A percentile compares a stretch with the other conserved stretches of the same genome.
Evolutionary conservation across 2,113 vertebrate genomes (phyloP).

Genomic region (Euleptes europaea): DNA sequence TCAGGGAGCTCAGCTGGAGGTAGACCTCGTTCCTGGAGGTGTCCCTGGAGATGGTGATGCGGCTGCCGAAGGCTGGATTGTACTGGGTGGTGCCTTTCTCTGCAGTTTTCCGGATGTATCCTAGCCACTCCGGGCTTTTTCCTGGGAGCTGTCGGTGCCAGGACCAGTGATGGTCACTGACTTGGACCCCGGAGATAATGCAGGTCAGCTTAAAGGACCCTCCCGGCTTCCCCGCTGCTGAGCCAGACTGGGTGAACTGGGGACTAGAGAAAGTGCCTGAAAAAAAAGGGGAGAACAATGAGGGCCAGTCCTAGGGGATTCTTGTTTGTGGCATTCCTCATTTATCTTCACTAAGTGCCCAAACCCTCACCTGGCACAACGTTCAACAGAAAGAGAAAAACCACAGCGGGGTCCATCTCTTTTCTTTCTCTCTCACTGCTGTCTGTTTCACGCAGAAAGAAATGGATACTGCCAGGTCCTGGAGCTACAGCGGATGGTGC

Average conservation of each 20-base stretch:
- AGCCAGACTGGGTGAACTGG: not conserved
- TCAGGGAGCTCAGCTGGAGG: too few relatives aligned
- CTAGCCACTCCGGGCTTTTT: constrained; percentile 18
- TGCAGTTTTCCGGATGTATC: not conserved
- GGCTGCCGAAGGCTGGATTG: not conserved
- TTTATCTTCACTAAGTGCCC: not conserved
- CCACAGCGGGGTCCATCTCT: not conserved
- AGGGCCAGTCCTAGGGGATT: not conserved
- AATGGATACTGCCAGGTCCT: not conserved
- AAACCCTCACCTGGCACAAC: not conserved
- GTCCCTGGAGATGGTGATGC: not conserved
- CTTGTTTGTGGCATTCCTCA: too few relatives aligned
- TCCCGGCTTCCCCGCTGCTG: not conserved
- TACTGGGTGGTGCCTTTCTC: fast-evolving
- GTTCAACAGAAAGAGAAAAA: not conserved
- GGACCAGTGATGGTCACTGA: not conserved
- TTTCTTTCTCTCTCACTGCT: not conserved
- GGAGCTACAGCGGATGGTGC: not conserved
- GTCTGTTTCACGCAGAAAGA: not conserved
- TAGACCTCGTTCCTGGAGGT: too few relatives aligned
- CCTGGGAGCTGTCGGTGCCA: constrained; percentile 15
- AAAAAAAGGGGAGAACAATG: not conserved
- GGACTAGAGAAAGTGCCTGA: not conserved
- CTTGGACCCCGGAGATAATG: not conserved
- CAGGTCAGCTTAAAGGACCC: constrained; percentile 17